phyloP scores from a whole-genome alignment of 2,888 invertebrate species.

The Drosophila affinis region DNA sequence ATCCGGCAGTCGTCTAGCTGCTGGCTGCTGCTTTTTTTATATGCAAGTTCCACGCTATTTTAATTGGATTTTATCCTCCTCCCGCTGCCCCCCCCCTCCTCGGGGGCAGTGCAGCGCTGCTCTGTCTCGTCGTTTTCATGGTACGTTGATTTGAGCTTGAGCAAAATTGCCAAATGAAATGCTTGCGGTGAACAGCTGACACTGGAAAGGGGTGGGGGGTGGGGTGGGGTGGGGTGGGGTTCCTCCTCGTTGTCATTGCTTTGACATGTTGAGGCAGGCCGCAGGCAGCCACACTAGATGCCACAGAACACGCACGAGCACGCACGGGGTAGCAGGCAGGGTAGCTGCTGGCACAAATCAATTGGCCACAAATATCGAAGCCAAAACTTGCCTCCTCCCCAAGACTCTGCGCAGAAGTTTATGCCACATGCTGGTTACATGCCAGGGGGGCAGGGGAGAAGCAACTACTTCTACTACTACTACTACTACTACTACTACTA shows the following conservation, averaged over 20 bases:
- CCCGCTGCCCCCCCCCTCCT: conserved; percentile 46
- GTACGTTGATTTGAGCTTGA: conserved; percentile 68
- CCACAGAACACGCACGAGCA: conserved; percentile 69
- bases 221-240: neutral
- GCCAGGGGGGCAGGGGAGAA: neutral
- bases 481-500: too few relatives aligned
- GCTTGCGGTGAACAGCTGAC: conserved; percentile 70
- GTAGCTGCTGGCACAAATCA: conserved; percentile 56
- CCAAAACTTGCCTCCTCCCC: conserved; percentile 36
- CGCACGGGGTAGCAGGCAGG: neutral
- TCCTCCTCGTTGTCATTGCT: conserved; percentile 17
- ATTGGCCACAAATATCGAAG: conserved; percentile 65
- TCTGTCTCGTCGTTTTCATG: conserved; percentile 64
- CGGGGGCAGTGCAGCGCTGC: conserved; percentile 6
- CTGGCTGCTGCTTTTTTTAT: conserved; percentile 18
- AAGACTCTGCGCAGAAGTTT: conserved; percentile 21
- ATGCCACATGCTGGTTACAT: conserved; percentile 27
- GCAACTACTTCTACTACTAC: too few relatives aligned
- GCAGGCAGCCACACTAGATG: conserved; percentile 28
- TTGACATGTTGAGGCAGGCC: conserved; percentile 60
- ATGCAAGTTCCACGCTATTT: conserved; percentile 63
- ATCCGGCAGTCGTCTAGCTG: conserved; percentile 10
- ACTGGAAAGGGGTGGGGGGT: conserved; percentile 21
- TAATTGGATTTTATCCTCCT: conserved; percentile 78
- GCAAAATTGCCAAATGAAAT: conserved; percentile 75